Conservation (phyloP, 2,113 vertebrate species). For the Chaetorhynchus papuensis region DNA sequence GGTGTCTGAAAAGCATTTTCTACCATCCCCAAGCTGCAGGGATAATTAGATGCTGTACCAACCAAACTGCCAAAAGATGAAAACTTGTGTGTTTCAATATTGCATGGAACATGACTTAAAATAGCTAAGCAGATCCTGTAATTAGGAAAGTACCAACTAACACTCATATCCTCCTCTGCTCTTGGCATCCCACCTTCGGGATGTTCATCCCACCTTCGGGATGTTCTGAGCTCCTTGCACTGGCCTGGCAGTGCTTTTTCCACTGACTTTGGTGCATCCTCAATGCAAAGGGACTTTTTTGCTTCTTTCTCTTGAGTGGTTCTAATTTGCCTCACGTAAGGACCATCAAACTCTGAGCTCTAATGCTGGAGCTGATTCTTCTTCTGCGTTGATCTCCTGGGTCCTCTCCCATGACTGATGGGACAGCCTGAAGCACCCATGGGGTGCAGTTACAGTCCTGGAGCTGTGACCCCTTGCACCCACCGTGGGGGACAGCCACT, state of each 20-base stretch:
- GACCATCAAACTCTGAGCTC: background rate
- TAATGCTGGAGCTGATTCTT: background rate
- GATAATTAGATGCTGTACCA: slow-evolving; percentile 17
- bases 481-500: fast-evolving
- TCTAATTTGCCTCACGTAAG: background rate
- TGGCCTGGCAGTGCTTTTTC: background rate
- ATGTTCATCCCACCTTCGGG: background rate
- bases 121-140: background rate
- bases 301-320: background rate
- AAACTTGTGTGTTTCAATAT: background rate
- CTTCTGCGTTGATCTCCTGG: background rate
- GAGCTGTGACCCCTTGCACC: background rate
- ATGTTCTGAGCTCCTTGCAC: background rate
- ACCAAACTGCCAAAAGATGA: background rate
- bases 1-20: background rate
- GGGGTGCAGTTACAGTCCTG: background rate
- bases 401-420: background rate
- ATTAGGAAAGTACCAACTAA: background rate
- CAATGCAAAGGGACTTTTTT: background rate
- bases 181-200: background rate
- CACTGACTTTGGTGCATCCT: background rate
- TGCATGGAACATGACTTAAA: background rate
- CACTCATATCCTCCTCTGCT: background rate
- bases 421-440: background rate
- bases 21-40: background rate